These are phyloP conservation scores for Mesodorylaimus sp. DNA, from an alignment of 2,888 invertebrate species.

Conservation along the genomic window DNA sequence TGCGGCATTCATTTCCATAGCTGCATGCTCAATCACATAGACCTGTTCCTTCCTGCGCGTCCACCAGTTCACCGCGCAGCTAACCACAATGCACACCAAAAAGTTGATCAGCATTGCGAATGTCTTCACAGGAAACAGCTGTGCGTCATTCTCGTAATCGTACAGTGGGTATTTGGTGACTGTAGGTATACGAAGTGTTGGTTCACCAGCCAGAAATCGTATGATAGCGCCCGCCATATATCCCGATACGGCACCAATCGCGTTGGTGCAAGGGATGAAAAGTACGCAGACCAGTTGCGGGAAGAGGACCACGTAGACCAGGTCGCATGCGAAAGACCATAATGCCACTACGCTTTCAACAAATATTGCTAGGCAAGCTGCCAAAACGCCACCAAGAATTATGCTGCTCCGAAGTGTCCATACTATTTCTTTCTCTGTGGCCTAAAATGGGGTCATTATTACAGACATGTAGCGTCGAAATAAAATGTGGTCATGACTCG, in stretches of 20 bases:
- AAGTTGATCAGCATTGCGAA: not conserved
- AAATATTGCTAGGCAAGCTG: conserved; percentile 84
- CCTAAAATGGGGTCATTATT: too few relatives aligned
- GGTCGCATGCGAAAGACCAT: conserved; percentile 95
- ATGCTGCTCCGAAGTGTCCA: conserved; percentile 72
- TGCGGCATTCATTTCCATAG: too few relatives aligned
- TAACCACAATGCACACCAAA: too few relatives aligned
- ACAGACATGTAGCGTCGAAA: too few relatives aligned
- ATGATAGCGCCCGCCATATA: conserved; percentile 19
- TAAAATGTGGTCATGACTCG: too few relatives aligned
- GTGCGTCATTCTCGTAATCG: conserved; percentile 4
- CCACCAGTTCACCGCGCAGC: too few relatives aligned
- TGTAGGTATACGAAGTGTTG: conserved; percentile 15
- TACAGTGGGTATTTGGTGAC: conserved; percentile 23
- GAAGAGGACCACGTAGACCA: conserved; percentile 94
- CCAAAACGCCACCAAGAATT: conserved; percentile 69
- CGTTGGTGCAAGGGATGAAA: conserved; percentile 28
- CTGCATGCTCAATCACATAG: too few relatives aligned
- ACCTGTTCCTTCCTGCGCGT: too few relatives aligned
- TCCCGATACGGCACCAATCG: conserved; percentile 7
- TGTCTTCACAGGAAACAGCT: not conserved
- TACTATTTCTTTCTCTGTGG: conserved; percentile 84
- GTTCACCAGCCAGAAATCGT: conserved; percentile 24
- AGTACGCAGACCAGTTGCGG: conserved; percentile 94
- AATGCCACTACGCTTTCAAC: conserved; percentile 93